These are phyloP conservation scores for Cremastinae sp. DNA, from an alignment of 2,888 invertebrate species.

Conservation along the genomic window DNA sequence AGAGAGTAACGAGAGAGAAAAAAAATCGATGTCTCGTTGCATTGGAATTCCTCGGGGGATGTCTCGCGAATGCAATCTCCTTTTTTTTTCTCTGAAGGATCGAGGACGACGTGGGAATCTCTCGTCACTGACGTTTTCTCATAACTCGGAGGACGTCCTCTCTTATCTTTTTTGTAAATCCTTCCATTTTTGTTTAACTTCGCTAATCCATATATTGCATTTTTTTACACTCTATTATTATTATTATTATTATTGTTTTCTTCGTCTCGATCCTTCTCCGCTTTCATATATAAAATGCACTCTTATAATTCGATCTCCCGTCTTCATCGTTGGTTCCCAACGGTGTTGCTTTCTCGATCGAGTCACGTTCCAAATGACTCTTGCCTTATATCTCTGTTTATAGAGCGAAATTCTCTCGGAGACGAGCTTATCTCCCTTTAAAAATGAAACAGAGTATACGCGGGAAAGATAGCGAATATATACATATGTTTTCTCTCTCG, in stretches of 20 bases:
- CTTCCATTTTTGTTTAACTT: conserved; percentile 14
- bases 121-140: too few relatives aligned
- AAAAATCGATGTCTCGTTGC: background rate
- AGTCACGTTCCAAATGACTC: conserved; percentile 45
- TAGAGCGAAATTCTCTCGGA: background rate
- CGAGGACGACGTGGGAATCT: background rate
- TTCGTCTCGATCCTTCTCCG: conserved; percentile 25
- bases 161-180: too few relatives aligned
- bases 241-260: conserved; percentile 29
- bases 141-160: background rate
- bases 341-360: conserved; percentile 40
- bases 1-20: background rate
- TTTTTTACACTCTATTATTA: background rate
- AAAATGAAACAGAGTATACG: background rate
- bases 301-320: conserved; percentile 46
- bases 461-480: too few relatives aligned
- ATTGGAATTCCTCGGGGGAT: conserved; percentile 51
- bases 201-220: background rate
- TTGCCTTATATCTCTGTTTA: background rate
- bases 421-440: conserved; percentile 32
- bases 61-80: conserved; percentile 26
- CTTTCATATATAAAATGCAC: conserved; percentile 34
- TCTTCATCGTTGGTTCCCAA: conserved; percentile 14
- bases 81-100: background rate
- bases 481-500: too few relatives aligned